A percentile compares a stretch with the other conserved stretches of the same genome.
Conservation (phyloP, 2,888 invertebrate genomes). For the Parascotia fuliginaria region DNA sequence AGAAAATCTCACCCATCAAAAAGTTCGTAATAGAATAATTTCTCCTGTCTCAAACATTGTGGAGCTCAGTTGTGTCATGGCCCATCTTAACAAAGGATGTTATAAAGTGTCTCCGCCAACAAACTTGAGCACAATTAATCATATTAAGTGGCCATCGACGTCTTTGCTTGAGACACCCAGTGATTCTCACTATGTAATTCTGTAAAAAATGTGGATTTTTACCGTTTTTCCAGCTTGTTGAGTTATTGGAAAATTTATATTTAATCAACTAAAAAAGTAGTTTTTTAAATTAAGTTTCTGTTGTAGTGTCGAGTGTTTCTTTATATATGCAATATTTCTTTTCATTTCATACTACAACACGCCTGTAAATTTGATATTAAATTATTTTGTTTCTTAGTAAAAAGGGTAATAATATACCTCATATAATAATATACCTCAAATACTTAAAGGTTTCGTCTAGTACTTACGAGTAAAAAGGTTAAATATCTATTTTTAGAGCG, state of each 20-base stretch:
- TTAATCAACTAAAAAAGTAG: too few species aligned
- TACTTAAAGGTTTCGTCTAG: too few species aligned
- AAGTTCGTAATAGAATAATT: constrained; percentile 55
- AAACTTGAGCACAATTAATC: constrained; percentile 53
- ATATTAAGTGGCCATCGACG: constrained; percentile 55
- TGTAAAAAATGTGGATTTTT: constrained; percentile 27
- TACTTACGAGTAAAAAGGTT: too few species aligned
- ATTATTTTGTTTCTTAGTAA: too few species aligned
- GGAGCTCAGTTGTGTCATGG: constrained; percentile 48
- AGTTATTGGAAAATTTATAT: neutral
- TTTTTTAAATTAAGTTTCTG: too few species aligned
- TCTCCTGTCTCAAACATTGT: constrained; percentile 54
- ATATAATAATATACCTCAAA: too few species aligned
- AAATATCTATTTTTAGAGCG: too few species aligned
- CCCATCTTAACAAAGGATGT: constrained; percentile 54
- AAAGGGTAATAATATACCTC: too few species aligned
- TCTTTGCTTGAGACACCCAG: constrained; percentile 36
- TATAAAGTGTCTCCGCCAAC: constrained; percentile 48
- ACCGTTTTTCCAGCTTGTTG: neutral
- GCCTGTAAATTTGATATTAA: too few species aligned
- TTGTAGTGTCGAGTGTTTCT: too few species aligned
- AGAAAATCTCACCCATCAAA: constrained; percentile 46
- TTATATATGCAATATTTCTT: too few species aligned
- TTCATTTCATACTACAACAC: too few species aligned
- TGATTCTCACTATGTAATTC: constrained; percentile 45